Evolutionary conservation across 2,888 invertebrate species (phyloP), one percentile per base, ranked within the genome.

Genomic region (Lasius fuliginosus): DNA sequence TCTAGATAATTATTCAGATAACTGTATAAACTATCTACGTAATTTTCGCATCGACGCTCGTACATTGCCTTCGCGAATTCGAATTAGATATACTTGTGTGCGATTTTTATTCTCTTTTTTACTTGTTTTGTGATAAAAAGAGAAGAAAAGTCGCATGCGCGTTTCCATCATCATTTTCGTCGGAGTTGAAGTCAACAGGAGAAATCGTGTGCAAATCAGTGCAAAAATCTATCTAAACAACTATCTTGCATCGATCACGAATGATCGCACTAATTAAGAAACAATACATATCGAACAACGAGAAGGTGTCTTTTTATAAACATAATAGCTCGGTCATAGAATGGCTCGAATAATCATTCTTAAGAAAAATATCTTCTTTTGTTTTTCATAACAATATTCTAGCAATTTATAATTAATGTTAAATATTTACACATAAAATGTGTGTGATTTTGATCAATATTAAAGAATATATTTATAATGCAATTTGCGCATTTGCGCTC

Each of bases 201-300:
- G 68, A 36, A 74, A 77, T 84, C 81, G 77, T 71, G 73, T 71
- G 73, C 46, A 87, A 89, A 85, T 64, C 85, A 89, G 83, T 87
- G 89, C 85, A 86, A 71, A 87, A 53, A 71, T 82, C 75, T 58
- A 12, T 40, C 36, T 36, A 36, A 69, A 67, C 64, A 79, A 83
- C 33, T 46, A 76, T 82, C 81, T 86, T 77, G 76, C 73, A 53
- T 27, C 62, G 81, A 76, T 86, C 75, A 83, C 64, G 27, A 67
- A 83, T 49, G 86, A 76, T 87, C 86, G 69, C 73, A 65, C 79
- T 88, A 88, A 82, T 85, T 90, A 90, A 89, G 87, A 88, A 91
- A 92, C 87, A 79, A 91, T 92, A 92, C 92, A 92, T 92, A 92
- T 92, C 92, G 92, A 90, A 83, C 84, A 81, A 88, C 85, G 82